Base-by-base conservation (phyloP, 1,140 invertebrate genomes). In the Musca vetustissima region DNA sequence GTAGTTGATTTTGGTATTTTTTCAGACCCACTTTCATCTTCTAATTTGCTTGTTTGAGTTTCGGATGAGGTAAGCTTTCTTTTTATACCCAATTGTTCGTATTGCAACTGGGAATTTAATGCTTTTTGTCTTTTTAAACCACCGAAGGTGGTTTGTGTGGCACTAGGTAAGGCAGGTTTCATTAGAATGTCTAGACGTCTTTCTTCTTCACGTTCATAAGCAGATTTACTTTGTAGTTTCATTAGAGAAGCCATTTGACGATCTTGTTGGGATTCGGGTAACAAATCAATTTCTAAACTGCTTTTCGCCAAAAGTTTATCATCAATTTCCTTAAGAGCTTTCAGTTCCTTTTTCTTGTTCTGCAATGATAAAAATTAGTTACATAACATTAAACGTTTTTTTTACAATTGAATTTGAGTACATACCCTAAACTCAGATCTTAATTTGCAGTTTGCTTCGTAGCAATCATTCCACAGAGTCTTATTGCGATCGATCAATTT, bases 391-490 rank as follows among this genome's bases (percentile, higher is more conserved):
- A 21, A n/a, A n/a, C n/a, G 19, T 25, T 57, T 22, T 22, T 57
- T 15, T 50, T 50, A 17, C 19, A 49, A 52, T 66, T 13, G 21
- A 53, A 65, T 50, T 64, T 19, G 7, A 64, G 43, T 21, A 55
- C 67, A 49, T 88, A 94, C 93, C 72, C 96, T 89, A 85, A 98
- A 97, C 74, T 89, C 87, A 59, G 90, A 87, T 70, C 96, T 86
- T 14, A 97, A 83, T 52, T 88, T 84, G 79, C 89, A 92, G 84
- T 98, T 98, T 1, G 94, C 90, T 70, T 89, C 87, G 81, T 96
- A 98, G 83, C 94, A 94, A 86, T 98, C 95, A 79, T 92, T 91
- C 92, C 92, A 96, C 1, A 88, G 85, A 66, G 85, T 84, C 71
- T 93, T 89, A 83, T 96, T 94, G 36, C 91, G 85, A 43, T 90